Percentiles rank a stretch among this genome's conserved stretches.
Conservation (phyloP, 2,888 invertebrate genomes). For the Apamea anceps region DNA sequence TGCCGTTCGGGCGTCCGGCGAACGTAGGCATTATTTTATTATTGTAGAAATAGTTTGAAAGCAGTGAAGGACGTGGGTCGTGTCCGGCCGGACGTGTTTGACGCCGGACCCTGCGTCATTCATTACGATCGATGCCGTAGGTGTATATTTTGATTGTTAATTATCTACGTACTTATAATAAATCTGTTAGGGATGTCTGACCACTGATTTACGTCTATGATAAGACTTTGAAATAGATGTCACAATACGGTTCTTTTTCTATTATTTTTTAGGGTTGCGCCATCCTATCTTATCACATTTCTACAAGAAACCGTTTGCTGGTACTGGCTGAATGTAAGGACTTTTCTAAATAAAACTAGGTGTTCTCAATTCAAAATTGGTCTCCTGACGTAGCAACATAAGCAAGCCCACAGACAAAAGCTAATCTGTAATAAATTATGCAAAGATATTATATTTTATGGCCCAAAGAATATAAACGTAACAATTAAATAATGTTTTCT, state of each 20-base stretch:
- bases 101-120: conserved; percentile 80
- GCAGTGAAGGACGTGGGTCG: conserved; percentile 82
- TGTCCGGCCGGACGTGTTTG: conserved; percentile 82
- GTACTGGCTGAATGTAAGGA: background rate
- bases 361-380: conserved; percentile 33
- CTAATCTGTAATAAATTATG: conserved; percentile 62
- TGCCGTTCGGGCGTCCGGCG: conserved; percentile 60
- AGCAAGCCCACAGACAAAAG: conserved; percentile 29
- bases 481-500: conserved; percentile 69
- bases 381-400: background rate
- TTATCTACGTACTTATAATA: conserved; percentile 66
- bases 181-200: conserved; percentile 48
- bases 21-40: conserved; percentile 74
- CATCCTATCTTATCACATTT: conserved; percentile 2
- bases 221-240: conserved; percentile 50
- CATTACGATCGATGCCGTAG: conserved; percentile 75
- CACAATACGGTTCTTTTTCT: conserved; percentile 25
- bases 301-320: background rate
- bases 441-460: conserved; percentile 57
- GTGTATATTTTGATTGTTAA: conserved; percentile 76
- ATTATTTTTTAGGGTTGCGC: conserved; percentile 7
- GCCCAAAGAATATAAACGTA: conserved; percentile 55
- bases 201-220: conserved; percentile 47
- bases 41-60: conserved; percentile 73
- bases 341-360: background rate